Conservation (phyloP, 35 echinoderm and acorn worm species). For the Ophioderma brevispina region DNA sequence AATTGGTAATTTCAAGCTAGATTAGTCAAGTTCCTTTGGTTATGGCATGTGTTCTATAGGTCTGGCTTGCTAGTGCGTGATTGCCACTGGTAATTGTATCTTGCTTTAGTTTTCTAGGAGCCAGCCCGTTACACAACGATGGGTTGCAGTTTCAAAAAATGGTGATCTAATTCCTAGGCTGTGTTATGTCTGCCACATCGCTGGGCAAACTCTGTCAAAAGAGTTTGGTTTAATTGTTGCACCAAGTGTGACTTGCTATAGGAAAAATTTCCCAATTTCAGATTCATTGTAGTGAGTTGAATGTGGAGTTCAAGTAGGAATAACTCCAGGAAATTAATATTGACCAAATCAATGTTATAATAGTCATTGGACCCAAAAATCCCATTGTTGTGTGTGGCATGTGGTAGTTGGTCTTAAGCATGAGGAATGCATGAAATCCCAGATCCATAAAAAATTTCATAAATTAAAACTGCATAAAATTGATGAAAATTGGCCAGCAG, state of each 20-base stretch:
- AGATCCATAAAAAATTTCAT: too few relatives aligned
- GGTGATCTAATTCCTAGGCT: neutral
- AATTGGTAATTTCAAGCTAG: too few relatives aligned
- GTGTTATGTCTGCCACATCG: neutral
- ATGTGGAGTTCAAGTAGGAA: neutral
- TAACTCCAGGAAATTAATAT: too few relatives aligned
- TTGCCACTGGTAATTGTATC: neutral
- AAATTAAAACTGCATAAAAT: too few relatives aligned
- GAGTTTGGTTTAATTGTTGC: neutral
- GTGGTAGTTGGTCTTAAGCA: too few relatives aligned
- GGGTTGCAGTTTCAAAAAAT: neutral
- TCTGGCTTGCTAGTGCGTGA: neutral
- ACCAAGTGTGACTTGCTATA: neutral
- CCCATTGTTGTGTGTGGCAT: too few relatives aligned
- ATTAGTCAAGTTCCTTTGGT: too few relatives aligned
- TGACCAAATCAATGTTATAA: too few relatives aligned
- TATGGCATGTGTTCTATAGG: too few relatives aligned
- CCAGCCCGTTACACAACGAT: neutral
- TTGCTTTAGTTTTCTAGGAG: constrained; percentile 4
- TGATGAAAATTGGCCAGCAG: too few relatives aligned
- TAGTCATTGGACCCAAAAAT: too few relatives aligned
- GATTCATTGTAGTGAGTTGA: neutral
- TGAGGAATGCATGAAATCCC: too few relatives aligned
- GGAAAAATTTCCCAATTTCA: neutral
- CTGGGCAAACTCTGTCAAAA: neutral